Evolutionary conservation across 1,140 invertebrate species (phyloP).

Genomic region (Chrysoperla carnea): DNA sequence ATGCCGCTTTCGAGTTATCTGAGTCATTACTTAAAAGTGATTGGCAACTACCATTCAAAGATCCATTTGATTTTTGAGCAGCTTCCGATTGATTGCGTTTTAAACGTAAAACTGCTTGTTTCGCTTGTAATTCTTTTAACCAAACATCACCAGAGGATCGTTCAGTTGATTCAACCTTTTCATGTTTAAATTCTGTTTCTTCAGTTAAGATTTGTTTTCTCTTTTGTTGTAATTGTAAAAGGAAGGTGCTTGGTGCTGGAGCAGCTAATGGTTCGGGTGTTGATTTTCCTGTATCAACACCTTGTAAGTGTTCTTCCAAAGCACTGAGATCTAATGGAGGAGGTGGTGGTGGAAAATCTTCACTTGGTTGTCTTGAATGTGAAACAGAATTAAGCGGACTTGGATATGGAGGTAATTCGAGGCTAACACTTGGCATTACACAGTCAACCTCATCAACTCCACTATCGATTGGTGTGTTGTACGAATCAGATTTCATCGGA

Average conservation of each 20-base stretch:
- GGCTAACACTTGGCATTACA: slow-evolving; percentile 17
- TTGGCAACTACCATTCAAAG: not conserved
- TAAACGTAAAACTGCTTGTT: slow-evolving; percentile 45
- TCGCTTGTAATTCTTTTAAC: slow-evolving; percentile 60
- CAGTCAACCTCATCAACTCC: slow-evolving; percentile 41
- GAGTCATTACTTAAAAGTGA: slow-evolving; percentile 13
- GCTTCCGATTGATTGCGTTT: slow-evolving; percentile 24
- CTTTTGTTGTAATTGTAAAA: slow-evolving; percentile 60
- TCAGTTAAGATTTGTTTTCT: slow-evolving; percentile 44
- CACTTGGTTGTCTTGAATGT: slow-evolving; percentile 69
- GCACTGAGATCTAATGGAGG: slow-evolving; percentile 48
- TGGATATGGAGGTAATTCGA: slow-evolving; percentile 63
- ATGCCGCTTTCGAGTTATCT: slow-evolving; percentile 23
- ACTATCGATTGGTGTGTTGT: slow-evolving; percentile 20
- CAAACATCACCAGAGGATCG: slow-evolving; percentile 38
- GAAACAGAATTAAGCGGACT: slow-evolving; percentile 50
- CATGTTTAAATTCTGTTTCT: slow-evolving; percentile 20
- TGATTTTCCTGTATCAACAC: slow-evolving; percentile 20
- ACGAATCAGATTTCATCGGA: slow-evolving; percentile 32
- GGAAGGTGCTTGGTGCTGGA: slow-evolving; percentile 30
- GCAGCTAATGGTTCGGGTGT: slow-evolving; percentile 10
- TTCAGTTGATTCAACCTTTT: slow-evolving; percentile 15
- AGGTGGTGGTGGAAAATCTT: slow-evolving; percentile 77
- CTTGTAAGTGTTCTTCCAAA: slow-evolving; percentile 31
- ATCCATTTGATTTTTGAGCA: not conserved